phyloP scores from a whole-genome alignment of 2,797 vertebrate species.

The Spinus pinus region DNA sequence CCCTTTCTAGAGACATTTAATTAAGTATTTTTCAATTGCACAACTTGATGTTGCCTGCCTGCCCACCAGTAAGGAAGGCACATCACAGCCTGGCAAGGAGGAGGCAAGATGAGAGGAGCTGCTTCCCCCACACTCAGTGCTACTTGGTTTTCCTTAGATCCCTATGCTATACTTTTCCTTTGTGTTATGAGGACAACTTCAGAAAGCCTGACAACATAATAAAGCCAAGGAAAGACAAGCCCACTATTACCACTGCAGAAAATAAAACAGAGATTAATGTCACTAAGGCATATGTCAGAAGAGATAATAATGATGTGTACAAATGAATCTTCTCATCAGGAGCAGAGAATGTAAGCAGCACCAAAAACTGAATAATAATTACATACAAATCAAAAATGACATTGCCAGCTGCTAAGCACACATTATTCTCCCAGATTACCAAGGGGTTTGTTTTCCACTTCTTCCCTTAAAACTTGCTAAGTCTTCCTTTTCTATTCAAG shows the following conservation, averaged over 20 bases:
- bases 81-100: slow-evolving; percentile 15
- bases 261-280: slow-evolving; percentile 79
- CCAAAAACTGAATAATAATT: slow-evolving; percentile 74
- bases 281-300: slow-evolving; percentile 66
- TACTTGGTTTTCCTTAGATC: slow-evolving; percentile 41
- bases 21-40: neutral
- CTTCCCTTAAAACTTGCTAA: slow-evolving; percentile 63
- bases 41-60: neutral
- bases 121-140: slow-evolving; percentile 16
- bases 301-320: slow-evolving; percentile 74
- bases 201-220: slow-evolving; percentile 70
- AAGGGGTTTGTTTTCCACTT: slow-evolving; percentile 72
- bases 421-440: slow-evolving; percentile 65
- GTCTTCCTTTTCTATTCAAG: slow-evolving; percentile 69
- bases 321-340: slow-evolving; percentile 73
- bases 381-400: slow-evolving; percentile 72
- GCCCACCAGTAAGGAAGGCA: neutral
- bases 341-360: slow-evolving; percentile 70
- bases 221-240: slow-evolving; percentile 72
- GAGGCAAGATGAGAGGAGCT: slow-evolving; percentile 44
- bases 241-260: slow-evolving; percentile 72
- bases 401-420: slow-evolving; percentile 71
- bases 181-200: slow-evolving; percentile 54
- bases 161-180: slow-evolving; percentile 62
- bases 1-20: slow-evolving; percentile 9